These are phyloP conservation scores for Vireo griseus DNA, from an alignment of 2,797 vertebrate genomes.

Conservation along the genomic window DNA sequence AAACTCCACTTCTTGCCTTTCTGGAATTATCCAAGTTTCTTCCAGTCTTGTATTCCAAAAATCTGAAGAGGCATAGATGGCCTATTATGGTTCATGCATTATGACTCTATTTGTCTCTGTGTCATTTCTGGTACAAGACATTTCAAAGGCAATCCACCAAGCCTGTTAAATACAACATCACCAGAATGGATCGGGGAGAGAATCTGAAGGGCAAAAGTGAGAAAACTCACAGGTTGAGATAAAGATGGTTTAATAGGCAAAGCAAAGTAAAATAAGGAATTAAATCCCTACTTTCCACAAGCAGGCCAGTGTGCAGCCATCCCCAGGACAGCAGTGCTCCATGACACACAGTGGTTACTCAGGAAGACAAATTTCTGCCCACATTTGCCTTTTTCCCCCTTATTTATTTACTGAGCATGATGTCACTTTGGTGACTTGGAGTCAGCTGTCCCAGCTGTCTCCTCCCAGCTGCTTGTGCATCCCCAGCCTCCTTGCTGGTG, in stretches of 20 bases:
- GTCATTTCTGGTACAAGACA: not conserved
- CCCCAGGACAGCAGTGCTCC: not conserved
- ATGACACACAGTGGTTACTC: accelerated
- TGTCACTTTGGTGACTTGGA: not conserved
- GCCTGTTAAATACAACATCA: not conserved
- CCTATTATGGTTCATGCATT: not conserved
- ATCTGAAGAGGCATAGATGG: not conserved
- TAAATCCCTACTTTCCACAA: not conserved
- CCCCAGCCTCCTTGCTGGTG: accelerated
- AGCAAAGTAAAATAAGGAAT: not conserved
- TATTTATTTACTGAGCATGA: not conserved
- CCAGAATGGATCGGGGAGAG: not conserved
- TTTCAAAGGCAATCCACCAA: not conserved
- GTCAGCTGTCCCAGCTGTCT: not conserved
- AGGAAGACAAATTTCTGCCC: accelerated
- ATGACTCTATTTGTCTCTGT: not conserved
- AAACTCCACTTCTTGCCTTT: not conserved
- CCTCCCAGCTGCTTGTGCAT: not conserved
- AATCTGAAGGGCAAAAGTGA: not conserved
- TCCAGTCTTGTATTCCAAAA: not conserved
- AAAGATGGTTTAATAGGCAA: not conserved
- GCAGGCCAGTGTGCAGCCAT: not conserved
- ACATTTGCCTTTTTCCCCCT: not conserved
- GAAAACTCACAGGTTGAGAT: not conserved
- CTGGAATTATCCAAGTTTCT: not conserved